A percentile compares a stretch with the other conserved stretches of the same genome.
phyloP scores from a whole-genome alignment of 2,113 vertebrate species.

The Stigmatopora argus region DNA sequence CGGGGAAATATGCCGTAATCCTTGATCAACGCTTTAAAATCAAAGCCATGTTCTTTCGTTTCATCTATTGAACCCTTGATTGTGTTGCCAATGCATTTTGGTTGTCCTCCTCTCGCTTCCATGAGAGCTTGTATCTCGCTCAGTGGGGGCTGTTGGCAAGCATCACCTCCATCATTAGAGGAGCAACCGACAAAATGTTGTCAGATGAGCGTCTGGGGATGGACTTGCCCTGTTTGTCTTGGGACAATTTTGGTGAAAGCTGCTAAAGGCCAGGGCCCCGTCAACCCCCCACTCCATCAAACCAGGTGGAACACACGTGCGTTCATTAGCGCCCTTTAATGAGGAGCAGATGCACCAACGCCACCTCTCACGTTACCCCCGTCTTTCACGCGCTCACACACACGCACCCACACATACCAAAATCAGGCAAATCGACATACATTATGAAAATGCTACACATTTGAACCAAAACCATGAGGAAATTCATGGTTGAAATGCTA shows the following conservation, averaged over 20 bases:
- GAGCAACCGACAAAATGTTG: constrained; percentile 40
- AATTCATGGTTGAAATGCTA: constrained; percentile 3
- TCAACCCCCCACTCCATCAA: constrained; percentile 44
- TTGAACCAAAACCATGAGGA: constrained; percentile 9
- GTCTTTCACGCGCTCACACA: constrained; percentile 12
- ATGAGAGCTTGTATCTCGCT: constrained; percentile 9
- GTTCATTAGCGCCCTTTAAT: constrained; percentile 73
- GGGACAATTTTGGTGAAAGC: constrained; percentile 41
- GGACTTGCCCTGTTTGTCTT: constrained; percentile 39
- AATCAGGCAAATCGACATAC: constrained; percentile 10
- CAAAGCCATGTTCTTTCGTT: background rate
- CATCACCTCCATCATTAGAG: constrained; percentile 51
- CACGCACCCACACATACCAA: constrained; percentile 16
- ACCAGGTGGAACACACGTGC: constrained; percentile 69
- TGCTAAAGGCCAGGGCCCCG: constrained; percentile 45
- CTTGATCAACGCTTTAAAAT: background rate
- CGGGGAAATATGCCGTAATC: no score
- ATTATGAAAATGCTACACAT: constrained; percentile 6
- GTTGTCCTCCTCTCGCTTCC: constrained; percentile 1
- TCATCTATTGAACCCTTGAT: background rate
- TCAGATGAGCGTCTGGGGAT: constrained; percentile 52
- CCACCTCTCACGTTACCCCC: constrained; percentile 30
- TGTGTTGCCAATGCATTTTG: background rate
- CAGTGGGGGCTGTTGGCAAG: constrained; percentile 9
- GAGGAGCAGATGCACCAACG: constrained; percentile 71